Base-by-base conservation (phyloP, 2,113 vertebrate species). In the Electrona antarctica region DNA sequence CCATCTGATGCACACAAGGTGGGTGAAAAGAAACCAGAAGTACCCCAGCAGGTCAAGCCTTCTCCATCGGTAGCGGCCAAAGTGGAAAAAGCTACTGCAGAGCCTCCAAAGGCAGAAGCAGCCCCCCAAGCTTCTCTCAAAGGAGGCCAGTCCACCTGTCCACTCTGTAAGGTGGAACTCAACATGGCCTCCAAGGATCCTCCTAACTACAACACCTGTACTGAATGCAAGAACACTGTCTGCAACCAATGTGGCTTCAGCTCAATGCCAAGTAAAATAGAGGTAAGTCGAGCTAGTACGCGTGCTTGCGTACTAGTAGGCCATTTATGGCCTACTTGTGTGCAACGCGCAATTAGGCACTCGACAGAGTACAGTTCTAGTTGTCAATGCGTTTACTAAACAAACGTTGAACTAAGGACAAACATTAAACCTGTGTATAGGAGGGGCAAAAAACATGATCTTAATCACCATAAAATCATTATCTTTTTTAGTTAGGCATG, bases 211-310 rank as follows among this genome's bases (percentile, higher is more conserved):
- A 96, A 80, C 60, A 93, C 86, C 0, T 99, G 97, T 71, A 97
- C 95, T 0, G 93, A 95, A 71, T 99, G 97, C 92, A 96, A 96
- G 89, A 93, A 85, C 7, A 89, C 88, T 63, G 95, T 98, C 12
- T 99, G 97, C 84, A 97, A 96, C 74, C 93, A 94, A 71, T 99
- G 97, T 95, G 97, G 97, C 93, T 98, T 98, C 92, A 97, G 96
- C 70, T 94, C 96, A 0, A 93, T 86, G 62, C 94, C 95, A 0
- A 95, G 95, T 86, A 87, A 93, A 67, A 88, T 88, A 52, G 91
- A 94, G 90, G 97, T 98, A 95, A 93, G 92, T 3, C 21, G 21
- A 21, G 21, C n/a, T n/a, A n/a, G n/a, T n/a, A n/a, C n/a, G n/a
- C n/a, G n/a, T n/a, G n/a, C n/a, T n/a, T n/a, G n/a, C n/a, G n/a